Evolutionary conservation across 2,113 vertebrate genomes (phyloP).

Genomic region (Piliocolobus tephrosceles): DNA sequence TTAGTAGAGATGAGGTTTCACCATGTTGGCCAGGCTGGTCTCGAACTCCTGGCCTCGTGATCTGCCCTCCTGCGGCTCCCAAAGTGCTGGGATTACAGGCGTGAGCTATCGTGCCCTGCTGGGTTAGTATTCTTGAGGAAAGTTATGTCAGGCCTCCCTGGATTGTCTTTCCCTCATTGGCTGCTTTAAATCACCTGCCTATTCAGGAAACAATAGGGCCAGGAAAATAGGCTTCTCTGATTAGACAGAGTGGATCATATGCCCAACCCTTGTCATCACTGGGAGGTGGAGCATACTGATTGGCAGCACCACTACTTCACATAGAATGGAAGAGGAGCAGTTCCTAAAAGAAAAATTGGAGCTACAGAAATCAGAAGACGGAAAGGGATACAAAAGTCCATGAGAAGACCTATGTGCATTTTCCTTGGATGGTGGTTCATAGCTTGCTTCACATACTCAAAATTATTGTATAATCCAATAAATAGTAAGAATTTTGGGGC

Average conservation of each 20-base stretch:
- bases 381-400: neutral
- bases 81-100: neutral
- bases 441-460: neutral
- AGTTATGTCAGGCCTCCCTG: neutral
- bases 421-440: neutral
- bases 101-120: accelerated
- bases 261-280: no score
- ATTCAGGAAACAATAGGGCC: neutral
- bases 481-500: neutral
- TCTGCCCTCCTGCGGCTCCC: accelerated
- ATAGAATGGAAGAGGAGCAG: neutral
- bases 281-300: neutral
- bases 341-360: neutral
- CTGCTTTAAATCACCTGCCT: neutral
- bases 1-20: neutral
- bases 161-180: neutral
- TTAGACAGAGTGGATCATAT: neutral
- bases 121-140: neutral
- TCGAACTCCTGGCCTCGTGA: no score
- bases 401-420: neutral
- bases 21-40: no score
- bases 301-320: neutral
- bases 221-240: neutral
- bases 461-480: neutral
- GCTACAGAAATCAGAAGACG: neutral